Evolutionary conservation across 2,797 vertebrate species (phyloP).

Genomic region (Microctenopoma lineatum): DNA sequence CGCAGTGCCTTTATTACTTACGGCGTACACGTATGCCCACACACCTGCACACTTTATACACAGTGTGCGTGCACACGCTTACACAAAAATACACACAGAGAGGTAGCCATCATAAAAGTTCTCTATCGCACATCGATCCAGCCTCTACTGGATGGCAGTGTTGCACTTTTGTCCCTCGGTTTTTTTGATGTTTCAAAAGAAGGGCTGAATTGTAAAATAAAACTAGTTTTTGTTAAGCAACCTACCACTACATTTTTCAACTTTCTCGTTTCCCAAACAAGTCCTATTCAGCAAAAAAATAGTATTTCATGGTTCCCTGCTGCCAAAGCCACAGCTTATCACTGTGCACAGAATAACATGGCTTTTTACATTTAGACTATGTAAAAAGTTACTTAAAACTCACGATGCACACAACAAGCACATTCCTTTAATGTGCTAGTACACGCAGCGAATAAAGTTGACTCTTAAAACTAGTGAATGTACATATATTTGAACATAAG

Average conservation of each 20-base stretch:
- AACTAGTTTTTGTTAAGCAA: conserved; percentile 13
- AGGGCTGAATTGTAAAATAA: conserved; percentile 4
- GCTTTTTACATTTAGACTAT: too few relatives aligned
- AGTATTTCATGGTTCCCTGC: background rate
- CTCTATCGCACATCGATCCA: conserved; percentile 50
- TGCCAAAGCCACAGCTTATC: conserved; percentile 1
- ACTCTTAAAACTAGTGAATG: too few relatives aligned
- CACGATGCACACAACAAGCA: too few relatives aligned
- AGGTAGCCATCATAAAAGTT: conserved; percentile 37
- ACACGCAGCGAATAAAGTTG: too few relatives aligned
- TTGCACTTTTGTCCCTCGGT: conserved; percentile 24
- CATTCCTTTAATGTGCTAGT: too few relatives aligned
- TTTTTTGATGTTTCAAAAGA: conserved; percentile 22
- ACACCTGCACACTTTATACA: conserved; percentile 19
- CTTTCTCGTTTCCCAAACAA: conserved; percentile 7
- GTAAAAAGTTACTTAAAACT: too few relatives aligned
- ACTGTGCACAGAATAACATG: background rate
- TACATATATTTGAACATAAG: too few relatives aligned
- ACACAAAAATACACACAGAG: conserved; percentile 19
- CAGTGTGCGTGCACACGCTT: background rate
- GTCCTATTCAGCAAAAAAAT: conserved; percentile 14
- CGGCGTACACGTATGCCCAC: conserved; percentile 18
- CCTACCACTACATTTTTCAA: background rate
- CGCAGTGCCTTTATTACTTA: conserved; percentile 62
- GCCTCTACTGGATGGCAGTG: conserved; percentile 3